These are phyloP conservation scores for Tamias sibiricus DNA, from an alignment of 2,113 vertebrate species.

Conservation along the genomic window DNA sequence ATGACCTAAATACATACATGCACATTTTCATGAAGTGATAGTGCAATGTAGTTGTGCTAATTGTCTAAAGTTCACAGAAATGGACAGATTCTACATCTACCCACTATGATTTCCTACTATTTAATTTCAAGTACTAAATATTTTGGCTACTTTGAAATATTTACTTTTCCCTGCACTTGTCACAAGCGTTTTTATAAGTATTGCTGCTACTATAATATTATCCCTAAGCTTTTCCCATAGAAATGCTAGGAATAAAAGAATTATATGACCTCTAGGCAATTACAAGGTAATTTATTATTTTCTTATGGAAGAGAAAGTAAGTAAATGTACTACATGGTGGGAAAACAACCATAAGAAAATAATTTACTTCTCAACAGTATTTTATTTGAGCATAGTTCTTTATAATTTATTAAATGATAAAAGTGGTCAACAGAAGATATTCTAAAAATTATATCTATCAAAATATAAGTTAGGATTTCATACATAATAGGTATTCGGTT, in stretches of 20 bases:
- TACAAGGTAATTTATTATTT: neutral
- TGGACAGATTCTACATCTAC: neutral
- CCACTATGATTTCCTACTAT: neutral
- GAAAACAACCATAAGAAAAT: neutral
- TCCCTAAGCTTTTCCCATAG: neutral
- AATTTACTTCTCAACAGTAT: neutral
- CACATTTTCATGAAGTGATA: neutral
- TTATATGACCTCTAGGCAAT: neutral
- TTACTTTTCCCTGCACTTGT: neutral
- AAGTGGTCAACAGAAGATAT: neutral
- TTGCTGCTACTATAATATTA: neutral
- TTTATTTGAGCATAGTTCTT: neutral
- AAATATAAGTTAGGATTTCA: neutral
- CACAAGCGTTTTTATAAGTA: neutral
- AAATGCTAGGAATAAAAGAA: neutral
- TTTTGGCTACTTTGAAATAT: neutral
- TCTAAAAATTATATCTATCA: neutral
- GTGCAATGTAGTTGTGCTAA: neutral
- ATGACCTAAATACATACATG: neutral
- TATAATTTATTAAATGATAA: neutral
- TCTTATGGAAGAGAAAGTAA: neutral
- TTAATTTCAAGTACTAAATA: neutral
- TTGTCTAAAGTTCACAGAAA: neutral
- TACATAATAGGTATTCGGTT: neutral
- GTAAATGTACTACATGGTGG: neutral